Evolutionary conservation across 1,140 invertebrate species (phyloP), one percentile per base, ranked within the genome.

Genomic region (Holotrichia oblita): DNA sequence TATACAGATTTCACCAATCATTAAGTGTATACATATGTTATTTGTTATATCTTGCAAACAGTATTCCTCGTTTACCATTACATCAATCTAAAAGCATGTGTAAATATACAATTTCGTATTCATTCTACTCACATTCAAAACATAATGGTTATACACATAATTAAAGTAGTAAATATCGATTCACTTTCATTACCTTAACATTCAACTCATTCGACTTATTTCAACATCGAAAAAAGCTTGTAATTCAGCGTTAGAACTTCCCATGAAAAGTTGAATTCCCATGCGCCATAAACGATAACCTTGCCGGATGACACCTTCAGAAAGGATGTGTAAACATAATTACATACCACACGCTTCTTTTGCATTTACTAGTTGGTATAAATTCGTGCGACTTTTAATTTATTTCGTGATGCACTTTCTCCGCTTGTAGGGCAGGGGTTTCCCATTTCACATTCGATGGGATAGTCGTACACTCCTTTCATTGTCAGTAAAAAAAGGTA

Each of bases 221-320:
- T 48, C 44, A 14, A n/a, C 12, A 42, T 12, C 8, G 41, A 41
- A 48, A 48, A 48, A 48, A 48, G n/a, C 44, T 48, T 12, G 44
- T n/a, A n/a, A 48, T 48, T 48, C 44, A 14, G 12, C 44, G n/a
- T 10, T 48, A 48, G 12, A 12, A 48, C 44, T 48, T 48, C 44
- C 44, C 44, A n/a, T n/a, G 44, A 48, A n/a, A 10, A 48, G 44
- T 48, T n/a, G n/a, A 48, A 48, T 48, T 48, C 44, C 44, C 44
- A 48, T 9, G 44, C 44, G 12, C 44, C 44, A 14, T 48, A 48
- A 48, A 48, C 12, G n/a, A n/a, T n/a, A 48, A 48, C 44, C 44
- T 48, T 48, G 44, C 44, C 44, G 44, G 44, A 48, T 48, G 44
- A 48, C 44, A 48, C 44, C 44, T 48, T n/a, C 44, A n/a, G 44